Evolutionary conservation across 2,888 invertebrate genomes (phyloP), one percentile per base, ranked within the genome.

Genomic region (Limnephilus lunatus): DNA sequence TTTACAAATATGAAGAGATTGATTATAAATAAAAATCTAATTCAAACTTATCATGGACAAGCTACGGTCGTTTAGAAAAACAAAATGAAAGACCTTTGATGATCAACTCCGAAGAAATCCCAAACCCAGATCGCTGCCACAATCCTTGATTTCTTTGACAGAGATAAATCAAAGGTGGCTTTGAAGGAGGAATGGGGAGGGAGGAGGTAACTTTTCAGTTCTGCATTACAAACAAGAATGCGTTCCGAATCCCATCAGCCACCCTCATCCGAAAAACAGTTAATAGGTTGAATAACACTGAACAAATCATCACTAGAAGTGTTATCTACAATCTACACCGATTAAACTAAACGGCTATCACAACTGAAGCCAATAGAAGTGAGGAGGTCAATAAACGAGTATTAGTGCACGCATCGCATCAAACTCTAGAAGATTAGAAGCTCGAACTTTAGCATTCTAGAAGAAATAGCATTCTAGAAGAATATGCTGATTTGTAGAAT

Each of bases 91-190:
- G 35, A 83, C 15, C 31, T 31, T 81, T 83, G 32, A 35, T 32
- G 31, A 31, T 83, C 32, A 31, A 19, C 31, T 19, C 31, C 14
- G 19, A 31, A 83, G 83, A 83, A 83, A 83, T 83, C 7, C 30
- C 32, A 32, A 83, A 83, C 32, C 31, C n/a, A 83, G 30, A 83
- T 83, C 31, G 31, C 83, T 35, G 83, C 83, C 83, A 9, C 32
- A 31, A 83, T 32, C 83, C 32, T 19, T 7, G 35, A 32, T 83
- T 83, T 83, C 31, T 83, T 83, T 31, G 83, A 31, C 25, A 31
- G 31, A 14, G 82, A 82, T 82, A 82, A 83, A 83, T 83, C 83
- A 83, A 83, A 83, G 83, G 25, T 32, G 83, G 15, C 83, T 83
- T 83, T 83, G 19, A 83, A 83, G 83, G 4, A 3, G 3, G 15